Conservation (phyloP, 2,113 vertebrate species). For the Festucalex cinctus region DNA sequence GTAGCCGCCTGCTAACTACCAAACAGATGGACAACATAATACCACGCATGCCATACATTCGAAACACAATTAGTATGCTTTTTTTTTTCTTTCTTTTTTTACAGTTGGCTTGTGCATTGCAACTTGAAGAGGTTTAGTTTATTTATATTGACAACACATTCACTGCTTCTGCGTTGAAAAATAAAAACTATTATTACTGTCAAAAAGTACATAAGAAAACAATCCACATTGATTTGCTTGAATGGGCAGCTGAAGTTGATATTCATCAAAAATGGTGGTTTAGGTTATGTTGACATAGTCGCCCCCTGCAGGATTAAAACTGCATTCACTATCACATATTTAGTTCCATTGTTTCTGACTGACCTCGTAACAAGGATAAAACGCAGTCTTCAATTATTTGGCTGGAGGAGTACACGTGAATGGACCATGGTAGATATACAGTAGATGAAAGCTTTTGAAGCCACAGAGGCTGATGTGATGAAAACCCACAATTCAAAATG, state of each 20-base stretch:
- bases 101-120: neutral
- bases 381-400: constrained; percentile 26
- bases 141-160: neutral
- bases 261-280: neutral
- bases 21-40: neutral
- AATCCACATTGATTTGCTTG: neutral
- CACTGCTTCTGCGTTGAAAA: neutral
- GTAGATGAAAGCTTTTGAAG: constrained; percentile 13
- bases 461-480: neutral
- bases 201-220: constrained; percentile 1
- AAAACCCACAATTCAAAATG: neutral
- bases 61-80: neutral
- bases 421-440: neutral
- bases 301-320: neutral
- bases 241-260: neutral
- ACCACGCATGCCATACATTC: neutral
- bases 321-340: constrained; percentile 16
- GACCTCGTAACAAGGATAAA: constrained; percentile 16
- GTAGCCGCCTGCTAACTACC: neutral
- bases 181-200: constrained; percentile 3
- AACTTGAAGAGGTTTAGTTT: neutral
- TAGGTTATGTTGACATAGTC: no score
- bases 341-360: neutral
- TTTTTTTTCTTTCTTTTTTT: neutral
- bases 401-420: constrained; percentile 15